Conservation (phyloP, 2,797 vertebrate genomes). For the Siniperca scherzeri region DNA sequence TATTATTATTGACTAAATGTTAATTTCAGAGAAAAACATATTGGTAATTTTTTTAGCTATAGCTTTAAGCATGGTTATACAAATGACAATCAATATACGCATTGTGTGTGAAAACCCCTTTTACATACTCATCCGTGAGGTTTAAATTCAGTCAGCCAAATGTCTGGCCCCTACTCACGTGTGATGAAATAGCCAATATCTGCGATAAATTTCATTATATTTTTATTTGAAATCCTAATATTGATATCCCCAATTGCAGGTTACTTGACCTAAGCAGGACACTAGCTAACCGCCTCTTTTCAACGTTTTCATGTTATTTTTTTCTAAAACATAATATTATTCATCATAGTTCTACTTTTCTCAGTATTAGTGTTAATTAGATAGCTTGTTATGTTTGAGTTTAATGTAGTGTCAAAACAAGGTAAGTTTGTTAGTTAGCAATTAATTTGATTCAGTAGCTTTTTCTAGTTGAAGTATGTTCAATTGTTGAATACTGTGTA, state of each 20-base stretch:
- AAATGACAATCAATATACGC: background rate
- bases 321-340: no score
- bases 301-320: no score
- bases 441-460: no score
- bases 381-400: no score
- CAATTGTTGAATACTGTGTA: no score
- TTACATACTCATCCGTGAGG: background rate
- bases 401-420: no score
- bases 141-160: background rate
- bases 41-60: background rate
- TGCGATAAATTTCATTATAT: background rate
- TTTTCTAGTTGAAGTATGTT: no score
- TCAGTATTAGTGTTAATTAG: no score
- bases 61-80: background rate
- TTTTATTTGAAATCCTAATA: background rate
- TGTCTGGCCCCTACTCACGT: background rate
- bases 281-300: background rate
- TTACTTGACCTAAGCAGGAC: background rate
- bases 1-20: background rate
- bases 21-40: background rate
- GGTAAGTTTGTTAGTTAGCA: no score
- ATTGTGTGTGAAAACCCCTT: background rate
- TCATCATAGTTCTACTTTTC: background rate
- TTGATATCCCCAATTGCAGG: background rate
- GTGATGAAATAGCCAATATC: background rate